Percentiles rank a stretch among this genome's conserved stretches.
phyloP scores from a whole-genome alignment of 2,797 vertebrate species.

The Gallinago solitaria region DNA sequence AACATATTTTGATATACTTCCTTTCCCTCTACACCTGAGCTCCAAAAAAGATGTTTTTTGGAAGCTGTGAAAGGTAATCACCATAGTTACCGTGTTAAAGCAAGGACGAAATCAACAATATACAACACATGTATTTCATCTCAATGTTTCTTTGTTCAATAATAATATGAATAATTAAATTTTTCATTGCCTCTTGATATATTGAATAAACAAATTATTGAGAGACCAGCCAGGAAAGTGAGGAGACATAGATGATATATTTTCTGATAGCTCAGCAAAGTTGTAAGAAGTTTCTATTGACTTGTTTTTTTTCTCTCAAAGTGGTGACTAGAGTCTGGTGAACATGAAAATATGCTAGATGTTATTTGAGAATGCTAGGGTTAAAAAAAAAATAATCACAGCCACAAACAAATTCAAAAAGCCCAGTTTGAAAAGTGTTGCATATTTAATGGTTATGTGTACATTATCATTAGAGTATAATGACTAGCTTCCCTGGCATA shows the following conservation, averaged over 20 bases:
- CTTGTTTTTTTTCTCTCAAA: not conserved
- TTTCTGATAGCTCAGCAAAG: not conserved
- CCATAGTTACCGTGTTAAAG: not conserved
- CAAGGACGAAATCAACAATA: not conserved
- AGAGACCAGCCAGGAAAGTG: not conserved
- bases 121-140: not conserved
- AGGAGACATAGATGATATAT: not conserved
- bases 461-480: not conserved
- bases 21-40: not conserved
- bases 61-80: not conserved
- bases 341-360: not conserved
- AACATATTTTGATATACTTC: not conserved
- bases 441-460: not conserved
- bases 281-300: not conserved
- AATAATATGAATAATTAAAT: not conserved
- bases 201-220: not conserved
- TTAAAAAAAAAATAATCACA: not conserved
- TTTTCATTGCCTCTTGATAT: not conserved
- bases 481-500: not conserved
- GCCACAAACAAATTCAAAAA: not conserved
- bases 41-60: not conserved
- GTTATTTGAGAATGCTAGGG: not conserved
- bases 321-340: not conserved
- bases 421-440: not conserved
- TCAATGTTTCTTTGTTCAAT: not conserved